Evolutionary conservation across 2,888 invertebrate species (phyloP), one percentile per base, ranked within the genome.

Genomic region (Euphydryas editha): DNA sequence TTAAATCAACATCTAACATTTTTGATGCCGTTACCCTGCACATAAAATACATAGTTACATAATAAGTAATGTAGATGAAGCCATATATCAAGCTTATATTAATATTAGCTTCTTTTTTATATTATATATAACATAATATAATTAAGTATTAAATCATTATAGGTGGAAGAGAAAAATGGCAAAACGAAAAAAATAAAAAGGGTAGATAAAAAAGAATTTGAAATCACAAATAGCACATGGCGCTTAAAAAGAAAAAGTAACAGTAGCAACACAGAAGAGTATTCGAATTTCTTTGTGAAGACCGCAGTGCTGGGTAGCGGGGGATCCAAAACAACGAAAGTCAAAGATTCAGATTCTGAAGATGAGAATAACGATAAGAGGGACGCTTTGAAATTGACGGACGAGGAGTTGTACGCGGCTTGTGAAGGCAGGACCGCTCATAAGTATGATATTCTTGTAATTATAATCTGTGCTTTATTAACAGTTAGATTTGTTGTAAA

Each of bases 401-500:
- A 97, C 86, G 97, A 97, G 65, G 95, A 97, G 76, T 82, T 98
- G 37, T 96, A 96, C 83, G 94, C 94, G 42, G 95, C 95, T 0
- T 98, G 97, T 84, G 96, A 95, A 57, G 96, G 97, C 3, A 92
- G 97, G 75, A 98, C 97, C 2, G 97, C 96, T 2, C 97, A 98
- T 85, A 97, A 97, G 95, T 95, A 91, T 85, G 90, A 59, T 39
- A 42, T 63, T 62, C 15, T 59, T 30, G 30, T 30, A 1, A 30
- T 8, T 30, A 30, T n/a, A n/a, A n/a, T n/a, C n/a, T n/a, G n/a
- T n/a, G n/a, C n/a, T n/a, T n/a, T n/a, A n/a, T n/a, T n/a, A n/a
- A n/a, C n/a, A n/a, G n/a, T n/a, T n/a, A n/a, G n/a, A n/a, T n/a
- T n/a, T n/a, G n/a, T n/a, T n/a, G n/a, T n/a, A n/a, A n/a, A n/a